Evolutionary conservation across 2,797 vertebrate species (phyloP).

Genomic region (Nannoperca australis): DNA sequence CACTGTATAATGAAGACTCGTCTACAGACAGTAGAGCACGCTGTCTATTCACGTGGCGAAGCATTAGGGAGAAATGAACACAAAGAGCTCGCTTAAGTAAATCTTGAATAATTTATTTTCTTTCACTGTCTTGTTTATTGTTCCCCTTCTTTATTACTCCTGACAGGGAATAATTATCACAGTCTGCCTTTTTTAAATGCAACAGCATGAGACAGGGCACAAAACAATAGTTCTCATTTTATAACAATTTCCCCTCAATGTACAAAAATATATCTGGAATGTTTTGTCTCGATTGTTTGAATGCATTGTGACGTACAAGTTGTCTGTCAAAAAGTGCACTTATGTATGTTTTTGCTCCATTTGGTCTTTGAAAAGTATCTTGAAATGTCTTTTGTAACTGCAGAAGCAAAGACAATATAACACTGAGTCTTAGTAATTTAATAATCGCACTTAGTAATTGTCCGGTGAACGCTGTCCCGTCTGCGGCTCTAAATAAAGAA

Average conservation of each 20-base stretch:
- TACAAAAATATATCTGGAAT: conserved; percentile 48
- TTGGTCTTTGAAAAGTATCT: neutral
- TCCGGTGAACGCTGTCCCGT: neutral
- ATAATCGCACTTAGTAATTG: neutral
- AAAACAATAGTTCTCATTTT: conserved; percentile 6
- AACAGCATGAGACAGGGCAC: conserved; percentile 8
- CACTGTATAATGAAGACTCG: neutral
- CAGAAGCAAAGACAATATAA: neutral
- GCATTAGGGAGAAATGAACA: conserved; percentile 38
- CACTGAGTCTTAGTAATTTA: neutral
- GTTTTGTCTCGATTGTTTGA: neutral
- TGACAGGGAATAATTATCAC: conserved; percentile 11
- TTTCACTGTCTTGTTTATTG: conserved; percentile 3
- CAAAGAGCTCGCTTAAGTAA: conserved; percentile 29
- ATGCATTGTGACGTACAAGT: conserved; percentile 2
- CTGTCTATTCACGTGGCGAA: conserved; percentile 9
- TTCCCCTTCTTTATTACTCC: conserved; percentile 24
- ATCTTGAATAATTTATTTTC: conserved; percentile 65
- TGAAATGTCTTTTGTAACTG: conserved; percentile 13
- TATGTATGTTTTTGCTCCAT: neutral
- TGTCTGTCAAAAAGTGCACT: conserved; percentile 46
- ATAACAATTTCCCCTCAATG: neutral
- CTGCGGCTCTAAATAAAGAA: conserved; percentile 16
- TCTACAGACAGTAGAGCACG: neutral
- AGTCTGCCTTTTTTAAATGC: conserved; percentile 7